phyloP scores from a whole-genome alignment of 2,113 vertebrate genomes.

The Cranoglanis bouderius region DNA sequence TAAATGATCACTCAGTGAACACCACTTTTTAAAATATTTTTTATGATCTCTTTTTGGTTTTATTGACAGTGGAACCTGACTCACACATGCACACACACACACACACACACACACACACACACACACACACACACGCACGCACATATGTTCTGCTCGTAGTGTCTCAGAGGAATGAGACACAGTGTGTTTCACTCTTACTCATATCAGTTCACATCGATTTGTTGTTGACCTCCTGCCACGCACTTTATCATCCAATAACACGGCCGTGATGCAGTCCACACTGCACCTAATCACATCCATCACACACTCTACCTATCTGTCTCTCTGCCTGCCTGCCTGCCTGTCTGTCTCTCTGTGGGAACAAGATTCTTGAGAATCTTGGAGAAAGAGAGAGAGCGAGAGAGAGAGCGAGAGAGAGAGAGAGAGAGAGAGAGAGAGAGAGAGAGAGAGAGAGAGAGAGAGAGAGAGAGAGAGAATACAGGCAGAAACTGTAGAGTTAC shows the following conservation, averaged over 20 bases:
- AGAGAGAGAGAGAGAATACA: background rate
- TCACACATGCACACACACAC: background rate
- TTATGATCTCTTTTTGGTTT: background rate
- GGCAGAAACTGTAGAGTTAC: background rate
- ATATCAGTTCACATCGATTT: slow-evolving; percentile 82
- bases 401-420: background rate
- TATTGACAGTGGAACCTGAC: background rate
- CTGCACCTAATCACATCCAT: slow-evolving; percentile 81
- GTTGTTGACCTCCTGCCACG: slow-evolving; percentile 82
- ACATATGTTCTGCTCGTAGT: background rate
- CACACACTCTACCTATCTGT: slow-evolving; percentile 54
- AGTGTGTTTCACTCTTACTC: slow-evolving; percentile 55
- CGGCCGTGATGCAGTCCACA: slow-evolving; percentile 69
- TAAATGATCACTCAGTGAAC: background rate
- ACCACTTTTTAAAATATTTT: background rate
- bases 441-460: too few species aligned
- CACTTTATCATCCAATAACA: slow-evolving; percentile 77
- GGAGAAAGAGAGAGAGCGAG: background rate
- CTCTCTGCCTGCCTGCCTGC: slow-evolving; percentile 19
- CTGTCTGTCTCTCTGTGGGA: slow-evolving; percentile 15
- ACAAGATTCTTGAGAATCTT: slow-evolving; percentile 61
- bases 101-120: too few species aligned
- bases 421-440: background rate
- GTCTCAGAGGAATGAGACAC: background rate
- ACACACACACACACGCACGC: too few species aligned